Conservation (phyloP, 2,113 vertebrate species). For the Bubo scandiacus region DNA sequence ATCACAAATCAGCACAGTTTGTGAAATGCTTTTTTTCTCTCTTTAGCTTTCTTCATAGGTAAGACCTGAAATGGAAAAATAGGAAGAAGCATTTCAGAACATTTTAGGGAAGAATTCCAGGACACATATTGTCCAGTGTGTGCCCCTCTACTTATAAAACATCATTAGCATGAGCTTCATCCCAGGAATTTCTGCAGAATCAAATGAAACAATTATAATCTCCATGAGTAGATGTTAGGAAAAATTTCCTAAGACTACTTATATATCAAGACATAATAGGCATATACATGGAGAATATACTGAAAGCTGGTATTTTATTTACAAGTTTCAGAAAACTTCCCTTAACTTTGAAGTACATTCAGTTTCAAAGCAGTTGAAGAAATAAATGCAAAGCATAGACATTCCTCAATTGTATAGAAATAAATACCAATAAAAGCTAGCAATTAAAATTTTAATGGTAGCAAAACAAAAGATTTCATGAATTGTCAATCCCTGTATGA, state of each 20-base stretch:
- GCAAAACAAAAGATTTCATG: neutral
- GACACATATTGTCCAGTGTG: neutral
- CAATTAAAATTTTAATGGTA: neutral
- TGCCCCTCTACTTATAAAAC: neutral
- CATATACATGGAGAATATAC: neutral
- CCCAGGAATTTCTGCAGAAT: neutral
- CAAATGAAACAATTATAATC: neutral
- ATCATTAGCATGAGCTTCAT: neutral
- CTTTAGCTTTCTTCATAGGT: neutral
- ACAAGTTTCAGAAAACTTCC: neutral
- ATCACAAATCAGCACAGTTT: neutral
- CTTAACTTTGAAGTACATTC: neutral
- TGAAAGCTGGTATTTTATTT: neutral
- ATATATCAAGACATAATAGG: neutral
- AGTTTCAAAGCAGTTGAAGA: neutral
- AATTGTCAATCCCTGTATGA: neutral
- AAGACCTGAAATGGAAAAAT: neutral
- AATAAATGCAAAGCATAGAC: neutral
- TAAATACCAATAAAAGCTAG: neutral
- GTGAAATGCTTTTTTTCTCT: neutral
- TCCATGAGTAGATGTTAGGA: neutral
- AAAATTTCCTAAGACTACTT: neutral
- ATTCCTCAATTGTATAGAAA: neutral
- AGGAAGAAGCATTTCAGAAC: neutral
- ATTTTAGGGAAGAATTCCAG: neutral